Percentiles rank a stretch among this genome's conserved stretches.
phyloP scores from a whole-genome alignment of 2,797 vertebrate species.

The Gallinago stenura region DNA sequence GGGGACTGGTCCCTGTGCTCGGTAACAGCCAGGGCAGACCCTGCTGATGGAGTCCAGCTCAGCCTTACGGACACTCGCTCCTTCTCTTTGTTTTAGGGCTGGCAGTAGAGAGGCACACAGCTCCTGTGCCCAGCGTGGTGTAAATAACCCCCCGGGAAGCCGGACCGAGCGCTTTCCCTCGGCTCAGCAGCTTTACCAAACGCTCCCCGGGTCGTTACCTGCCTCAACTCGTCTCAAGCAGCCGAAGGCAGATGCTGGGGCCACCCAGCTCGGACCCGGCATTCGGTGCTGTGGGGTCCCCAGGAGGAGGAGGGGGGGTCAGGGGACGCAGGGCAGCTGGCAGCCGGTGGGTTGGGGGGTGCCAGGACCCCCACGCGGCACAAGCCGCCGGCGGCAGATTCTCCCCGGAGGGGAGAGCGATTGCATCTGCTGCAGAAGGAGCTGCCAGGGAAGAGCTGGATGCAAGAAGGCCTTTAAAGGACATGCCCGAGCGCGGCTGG shows the following conservation, averaged over 20 bases:
- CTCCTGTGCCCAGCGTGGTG: neutral
- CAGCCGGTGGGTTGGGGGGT: neutral
- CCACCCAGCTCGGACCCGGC: neutral
- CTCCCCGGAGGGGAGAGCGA: neutral
- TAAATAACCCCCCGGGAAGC: neutral
- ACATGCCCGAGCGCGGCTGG: neutral
- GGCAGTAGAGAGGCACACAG: neutral
- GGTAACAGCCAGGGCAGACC: neutral
- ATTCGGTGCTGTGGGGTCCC: neutral
- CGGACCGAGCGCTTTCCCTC: neutral
- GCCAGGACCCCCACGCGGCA: neutral
- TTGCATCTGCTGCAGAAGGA: neutral
- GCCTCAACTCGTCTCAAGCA: neutral
- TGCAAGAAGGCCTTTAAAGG: constrained; percentile 62
- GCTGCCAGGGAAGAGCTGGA: constrained; percentile 19
- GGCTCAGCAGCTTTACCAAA: accelerated
- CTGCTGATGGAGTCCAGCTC: neutral
- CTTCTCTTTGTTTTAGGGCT: neutral
- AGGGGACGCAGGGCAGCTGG: accelerated
- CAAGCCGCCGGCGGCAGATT: neutral
- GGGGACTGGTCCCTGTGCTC: neutral
- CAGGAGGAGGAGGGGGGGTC: neutral
- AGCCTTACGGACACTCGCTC: neutral
- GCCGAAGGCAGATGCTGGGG: neutral
- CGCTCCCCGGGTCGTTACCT: neutral